Base-by-base conservation (phyloP, 2,797 vertebrate genomes). In the Chanos chanos region DNA sequence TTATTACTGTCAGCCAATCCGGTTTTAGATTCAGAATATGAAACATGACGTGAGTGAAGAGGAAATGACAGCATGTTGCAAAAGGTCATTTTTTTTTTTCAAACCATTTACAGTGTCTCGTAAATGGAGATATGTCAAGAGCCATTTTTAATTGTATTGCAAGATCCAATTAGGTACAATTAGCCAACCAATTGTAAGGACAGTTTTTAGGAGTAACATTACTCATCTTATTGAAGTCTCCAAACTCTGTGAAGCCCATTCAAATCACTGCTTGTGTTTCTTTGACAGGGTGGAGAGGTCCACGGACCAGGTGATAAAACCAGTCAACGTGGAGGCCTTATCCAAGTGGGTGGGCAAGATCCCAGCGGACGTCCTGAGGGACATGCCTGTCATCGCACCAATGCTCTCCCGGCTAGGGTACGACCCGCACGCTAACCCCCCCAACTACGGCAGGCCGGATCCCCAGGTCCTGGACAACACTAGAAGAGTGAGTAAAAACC, bases 321-420 rank as follows among this genome's bases (percentile, higher is more conserved):
- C 96, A 0, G 94, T 99, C 69, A 98, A 99, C 0, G 85, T 98
- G 77, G 96, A 94, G 70, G 96, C 96, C 0, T 85, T 99, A 61
- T 95, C 96, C 12, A 98, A 98, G 77, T 99, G 96, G 96, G 96
- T 99, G 31, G 96, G 96, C 48, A 97, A 97, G 82, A 98, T 99
- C 57, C 95, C 96, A 0, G 68, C 83, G 0, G 96, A 99, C 12
- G 95, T 99, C 16, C 84, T 97, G 71, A 87, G 92, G 65, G 96
- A 99, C 72, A 97, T 99, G 96, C 87, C 95, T 0, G 88, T 86
- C 70, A 94, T 99, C 1, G 94, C 96, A 7, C 96, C 96, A 47
- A 99, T 99, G 96, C 88, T 98, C 7, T 90, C 92, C 56, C 90
- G 93, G 7, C 90, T 99, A 30, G 96, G 96, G 39, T 99, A 99